Evolutionary conservation across 64 coral and sea anemone genomes (phyloP).

Genomic region (Porites lutea): DNA sequence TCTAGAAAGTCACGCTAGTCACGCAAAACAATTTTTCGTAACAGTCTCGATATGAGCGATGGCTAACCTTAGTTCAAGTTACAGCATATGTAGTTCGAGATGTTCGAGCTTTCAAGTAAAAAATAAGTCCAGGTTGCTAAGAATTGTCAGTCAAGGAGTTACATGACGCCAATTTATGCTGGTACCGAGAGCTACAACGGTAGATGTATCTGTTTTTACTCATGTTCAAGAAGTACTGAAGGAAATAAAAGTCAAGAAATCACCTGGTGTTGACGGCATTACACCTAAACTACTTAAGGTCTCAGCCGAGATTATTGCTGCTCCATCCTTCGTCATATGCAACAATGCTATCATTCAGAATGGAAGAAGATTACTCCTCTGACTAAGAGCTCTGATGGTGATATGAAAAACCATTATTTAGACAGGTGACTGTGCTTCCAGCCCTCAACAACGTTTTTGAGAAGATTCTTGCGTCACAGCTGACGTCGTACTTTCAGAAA

Average conservation of each 20-base stretch:
- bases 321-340: not conserved
- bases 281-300: not conserved
- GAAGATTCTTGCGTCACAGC: no score
- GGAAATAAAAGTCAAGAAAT: not conserved
- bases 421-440: slow-evolving; percentile 16
- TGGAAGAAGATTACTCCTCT: not conserved
- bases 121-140: not conserved
- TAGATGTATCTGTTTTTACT: no score
- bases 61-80: slow-evolving; percentile 16
- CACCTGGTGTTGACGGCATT: not conserved
- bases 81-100: slow-evolving; percentile 24
- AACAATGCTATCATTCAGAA: not conserved
- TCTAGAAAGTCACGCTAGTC: no score
- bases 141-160: slow-evolving; percentile 20
- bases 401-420: slow-evolving; percentile 12
- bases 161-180: slow-evolving; percentile 25
- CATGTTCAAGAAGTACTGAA: no score
- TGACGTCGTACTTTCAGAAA: no score
- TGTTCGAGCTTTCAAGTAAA: not conserved
- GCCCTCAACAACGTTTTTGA: no score
- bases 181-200: no score
- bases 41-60: slow-evolving; percentile 23
- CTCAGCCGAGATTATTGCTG: not conserved
- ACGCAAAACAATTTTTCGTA: no score
- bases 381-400: not conserved